Conservation (phyloP, 2,888 invertebrate genomes). For the Pyrrhosoma nymphula region DNA sequence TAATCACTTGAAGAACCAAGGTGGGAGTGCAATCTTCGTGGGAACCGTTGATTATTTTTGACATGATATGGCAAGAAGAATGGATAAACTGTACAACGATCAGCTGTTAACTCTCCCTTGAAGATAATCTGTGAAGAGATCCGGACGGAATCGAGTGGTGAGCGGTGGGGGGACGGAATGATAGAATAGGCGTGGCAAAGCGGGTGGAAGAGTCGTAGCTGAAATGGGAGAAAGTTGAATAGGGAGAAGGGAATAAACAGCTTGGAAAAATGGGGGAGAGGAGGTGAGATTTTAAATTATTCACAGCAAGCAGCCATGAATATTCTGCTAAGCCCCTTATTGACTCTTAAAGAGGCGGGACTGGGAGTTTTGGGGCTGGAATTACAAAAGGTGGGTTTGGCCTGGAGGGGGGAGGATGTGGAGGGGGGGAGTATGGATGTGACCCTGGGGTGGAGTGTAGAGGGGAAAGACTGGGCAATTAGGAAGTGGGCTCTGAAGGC, state of each 20-base stretch:
- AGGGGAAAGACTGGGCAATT: background rate
- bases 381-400: background rate
- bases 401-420: background rate
- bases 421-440: background rate
- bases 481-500: background rate
- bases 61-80: background rate
- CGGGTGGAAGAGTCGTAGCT: background rate
- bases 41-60: background rate
- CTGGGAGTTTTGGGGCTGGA: background rate
- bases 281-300: conserved; percentile 47
- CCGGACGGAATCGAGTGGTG: background rate
- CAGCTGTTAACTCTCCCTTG: background rate
- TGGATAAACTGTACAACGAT: background rate
- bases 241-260: background rate
- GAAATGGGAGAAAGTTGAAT: background rate
- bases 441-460: background rate
- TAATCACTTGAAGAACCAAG: background rate
- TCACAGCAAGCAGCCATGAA: conserved; percentile 61
- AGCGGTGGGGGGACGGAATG: background rate
- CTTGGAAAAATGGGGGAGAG: conserved; percentile 13
- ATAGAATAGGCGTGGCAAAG: background rate
- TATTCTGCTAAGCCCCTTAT: conserved; percentile 62
- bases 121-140: background rate
- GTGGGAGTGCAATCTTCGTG: background rate
- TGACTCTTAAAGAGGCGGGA: conserved; percentile 53